Evolutionary conservation across 2,113 vertebrate species (phyloP).

Genomic region (Phalacrocorax brasilianus): DNA sequence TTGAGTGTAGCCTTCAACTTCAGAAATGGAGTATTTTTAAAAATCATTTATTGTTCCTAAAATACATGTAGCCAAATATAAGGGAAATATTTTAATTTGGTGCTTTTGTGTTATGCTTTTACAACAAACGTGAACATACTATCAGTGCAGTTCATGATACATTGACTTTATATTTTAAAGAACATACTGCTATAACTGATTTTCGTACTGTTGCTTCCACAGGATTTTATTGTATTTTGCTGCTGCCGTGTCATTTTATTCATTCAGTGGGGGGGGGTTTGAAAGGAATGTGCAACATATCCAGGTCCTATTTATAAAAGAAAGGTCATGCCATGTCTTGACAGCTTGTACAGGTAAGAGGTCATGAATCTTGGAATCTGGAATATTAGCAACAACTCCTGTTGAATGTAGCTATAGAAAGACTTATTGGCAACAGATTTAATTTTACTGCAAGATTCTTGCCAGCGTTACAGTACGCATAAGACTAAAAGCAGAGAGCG

Average conservation of each 20-base stretch:
- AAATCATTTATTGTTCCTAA: background rate
- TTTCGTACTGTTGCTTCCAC: background rate
- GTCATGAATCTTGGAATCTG: background rate
- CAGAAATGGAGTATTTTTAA: background rate
- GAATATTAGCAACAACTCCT: background rate
- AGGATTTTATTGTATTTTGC: background rate
- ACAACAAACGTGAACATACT: background rate
- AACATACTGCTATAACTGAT: background rate
- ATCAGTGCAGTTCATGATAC: background rate
- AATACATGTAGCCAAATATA: background rate
- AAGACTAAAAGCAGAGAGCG: background rate
- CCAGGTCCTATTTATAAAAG: slow-evolving; percentile 19
- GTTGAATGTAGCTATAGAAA: background rate
- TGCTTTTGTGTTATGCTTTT: background rate
- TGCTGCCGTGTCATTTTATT: background rate
- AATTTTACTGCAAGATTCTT: background rate
- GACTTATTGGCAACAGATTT: background rate
- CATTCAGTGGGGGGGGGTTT: accelerated
- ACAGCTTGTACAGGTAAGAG: slow-evolving; percentile 15
- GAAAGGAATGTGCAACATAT: background rate
- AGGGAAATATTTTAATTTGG: background rate
- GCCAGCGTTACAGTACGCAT: background rate
- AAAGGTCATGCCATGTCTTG: background rate
- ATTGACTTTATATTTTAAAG: background rate
- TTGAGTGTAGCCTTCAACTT: background rate